phyloP scores from a whole-genome alignment of 2,888 invertebrate genomes.

The Tribolium freemani region DNA sequence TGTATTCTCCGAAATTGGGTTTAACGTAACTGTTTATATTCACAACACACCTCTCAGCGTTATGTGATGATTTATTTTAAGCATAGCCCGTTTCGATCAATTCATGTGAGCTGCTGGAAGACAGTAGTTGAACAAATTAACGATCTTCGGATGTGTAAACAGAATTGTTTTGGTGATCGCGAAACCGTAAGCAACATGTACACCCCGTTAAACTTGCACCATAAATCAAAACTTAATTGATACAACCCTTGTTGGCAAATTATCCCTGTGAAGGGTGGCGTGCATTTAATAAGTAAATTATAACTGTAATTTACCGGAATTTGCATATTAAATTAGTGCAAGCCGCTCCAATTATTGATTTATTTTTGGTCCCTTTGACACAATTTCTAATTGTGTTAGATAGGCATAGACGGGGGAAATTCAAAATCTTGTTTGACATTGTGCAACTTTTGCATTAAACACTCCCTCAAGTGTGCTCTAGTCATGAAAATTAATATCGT shows the following conservation, averaged over 20 bases:
- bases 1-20: too few species aligned
- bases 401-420: background rate
- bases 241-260: constrained; percentile 57
- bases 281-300: constrained; percentile 53
- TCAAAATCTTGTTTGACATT: background rate
- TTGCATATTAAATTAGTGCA: constrained; percentile 45
- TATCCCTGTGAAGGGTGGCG: constrained; percentile 50
- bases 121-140: constrained; percentile 38
- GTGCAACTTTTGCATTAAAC: background rate
- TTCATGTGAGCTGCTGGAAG: constrained; percentile 9
- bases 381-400: background rate
- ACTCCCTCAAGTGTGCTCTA: constrained; percentile 28
- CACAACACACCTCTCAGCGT: background rate
- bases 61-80: constrained; percentile 23
- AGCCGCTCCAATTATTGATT: background rate
- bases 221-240: constrained; percentile 57
- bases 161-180: constrained; percentile 38
- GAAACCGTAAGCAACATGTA: constrained; percentile 47
- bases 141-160: constrained; percentile 43
- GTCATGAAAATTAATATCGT: constrained; percentile 52
- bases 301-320: constrained; percentile 45
- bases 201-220: constrained; percentile 48
- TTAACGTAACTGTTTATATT: constrained; percentile 3
- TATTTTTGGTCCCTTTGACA: background rate
- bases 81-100: constrained; percentile 30